Percentiles rank a stretch among this genome's conserved stretches.
Conservation (phyloP, 2,797 vertebrate species). For the Masticophis lateralis region DNA sequence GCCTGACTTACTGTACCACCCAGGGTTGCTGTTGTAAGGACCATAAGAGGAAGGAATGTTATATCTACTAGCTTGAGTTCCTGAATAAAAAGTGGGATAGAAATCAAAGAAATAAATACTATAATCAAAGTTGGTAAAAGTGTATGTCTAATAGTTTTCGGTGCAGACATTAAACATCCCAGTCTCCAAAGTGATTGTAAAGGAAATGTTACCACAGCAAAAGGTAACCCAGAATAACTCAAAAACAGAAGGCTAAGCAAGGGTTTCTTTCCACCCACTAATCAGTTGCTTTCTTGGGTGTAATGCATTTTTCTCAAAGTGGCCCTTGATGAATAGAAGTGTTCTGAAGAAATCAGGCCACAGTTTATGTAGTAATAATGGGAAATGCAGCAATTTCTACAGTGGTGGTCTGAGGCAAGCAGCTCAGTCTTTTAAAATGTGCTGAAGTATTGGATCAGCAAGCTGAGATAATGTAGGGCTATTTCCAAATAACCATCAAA, state of each 20-base stretch:
- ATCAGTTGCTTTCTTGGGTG: conserved; percentile 24
- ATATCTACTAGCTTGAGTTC: neutral
- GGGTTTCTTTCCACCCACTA: neutral
- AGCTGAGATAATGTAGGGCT: conserved; percentile 55
- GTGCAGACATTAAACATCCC: neutral
- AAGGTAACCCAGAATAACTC: neutral
- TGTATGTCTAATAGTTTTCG: neutral
- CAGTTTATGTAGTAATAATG: conserved; percentile 20
- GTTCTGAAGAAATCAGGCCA: conserved; percentile 48
- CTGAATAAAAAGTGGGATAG: neutral
- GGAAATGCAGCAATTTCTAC: conserved; percentile 38
- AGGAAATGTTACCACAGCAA: neutral
- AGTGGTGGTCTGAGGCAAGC: conserved; percentile 26
- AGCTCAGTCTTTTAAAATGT: conserved; percentile 44
- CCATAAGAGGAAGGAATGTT: neutral
- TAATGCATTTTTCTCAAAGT: conserved; percentile 1
- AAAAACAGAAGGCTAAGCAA: conserved; percentile 20
- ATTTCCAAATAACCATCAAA: conserved; percentile 52
- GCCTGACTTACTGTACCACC: neutral
- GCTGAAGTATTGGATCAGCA: conserved; percentile 40
- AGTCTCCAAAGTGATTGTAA: neutral
- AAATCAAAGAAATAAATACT: neutral
- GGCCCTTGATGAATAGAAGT: conserved; percentile 31
- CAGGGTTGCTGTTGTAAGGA: neutral
- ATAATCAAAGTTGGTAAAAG: neutral